Percentiles rank a stretch among this genome's conserved stretches.
These are phyloP conservation scores for Callopanchax toddi DNA, from an alignment of 2,113 vertebrate genomes.

Conservation along the genomic window DNA sequence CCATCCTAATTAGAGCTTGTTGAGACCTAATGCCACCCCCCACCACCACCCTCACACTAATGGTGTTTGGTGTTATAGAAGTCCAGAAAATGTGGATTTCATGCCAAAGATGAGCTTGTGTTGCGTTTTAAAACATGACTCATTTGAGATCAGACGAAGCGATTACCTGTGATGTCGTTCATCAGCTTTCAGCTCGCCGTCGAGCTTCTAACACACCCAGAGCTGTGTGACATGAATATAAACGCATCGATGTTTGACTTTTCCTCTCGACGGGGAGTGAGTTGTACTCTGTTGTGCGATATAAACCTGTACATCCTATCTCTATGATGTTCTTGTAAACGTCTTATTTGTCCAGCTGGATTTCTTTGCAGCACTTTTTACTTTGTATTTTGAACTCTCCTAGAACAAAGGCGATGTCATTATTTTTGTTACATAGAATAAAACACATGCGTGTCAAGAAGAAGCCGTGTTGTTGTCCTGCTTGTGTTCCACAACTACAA, in stretches of 20 bases:
- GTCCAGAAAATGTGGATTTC: neutral
- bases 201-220: neutral
- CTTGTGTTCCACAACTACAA: neutral
- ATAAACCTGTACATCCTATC: constrained; percentile 58
- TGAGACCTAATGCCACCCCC: neutral
- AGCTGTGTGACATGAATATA: constrained; percentile 32
- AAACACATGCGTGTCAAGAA: constrained; percentile 75
- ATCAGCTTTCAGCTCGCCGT: constrained; percentile 4
- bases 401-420: constrained; percentile 78
- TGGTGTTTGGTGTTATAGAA: constrained; percentile 1
- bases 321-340: constrained; percentile 68
- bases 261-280: constrained; percentile 39
- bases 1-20: constrained; percentile 32
- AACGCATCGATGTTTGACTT: constrained; percentile 22
- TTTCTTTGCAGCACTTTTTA: constrained; percentile 14
- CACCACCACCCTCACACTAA: neutral
- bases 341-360: constrained; percentile 58
- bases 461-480: neutral
- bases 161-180: constrained; percentile 29
- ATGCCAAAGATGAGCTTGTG: constrained; percentile 38
- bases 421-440: constrained; percentile 86
- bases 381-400: constrained; percentile 51
- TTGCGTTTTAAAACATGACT: neutral
- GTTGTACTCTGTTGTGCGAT: constrained; percentile 70
- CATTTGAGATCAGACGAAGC: constrained; percentile 8